Base-by-base conservation (phyloP, 2,113 vertebrate species). In the Chloropsis hardwickii region DNA sequence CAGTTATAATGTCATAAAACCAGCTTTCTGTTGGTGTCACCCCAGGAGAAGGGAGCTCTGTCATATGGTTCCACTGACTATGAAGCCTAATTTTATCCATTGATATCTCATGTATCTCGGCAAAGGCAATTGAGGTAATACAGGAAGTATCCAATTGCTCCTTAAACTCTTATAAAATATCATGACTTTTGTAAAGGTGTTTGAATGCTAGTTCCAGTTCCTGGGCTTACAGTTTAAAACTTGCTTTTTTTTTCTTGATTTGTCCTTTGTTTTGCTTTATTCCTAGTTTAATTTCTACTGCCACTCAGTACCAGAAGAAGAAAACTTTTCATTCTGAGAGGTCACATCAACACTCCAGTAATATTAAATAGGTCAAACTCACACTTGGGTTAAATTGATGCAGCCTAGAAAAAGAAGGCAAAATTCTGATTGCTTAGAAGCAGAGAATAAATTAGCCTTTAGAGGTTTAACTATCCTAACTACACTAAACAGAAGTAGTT, bases 121-220 rank as follows among this genome's bases (percentile, higher is more conserved):
- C 3, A 73, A 80, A 83, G 17, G 22, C 57, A 92, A 40, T 0
- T n/a, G 7, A 27, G 10, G 3, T 17, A 35, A 54, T 24, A 14
- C 0, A 5, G 23, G 9, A 29, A 13, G 5, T 19, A 54, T 54
- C 19, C 40, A 72, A 9, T 3, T 1, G 50, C 6, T 47, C 23
- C 44, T 86, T 28, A 81, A n/a, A 35, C 18, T 91, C 25, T 39
- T 35, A 6, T 24, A 51, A 82, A 79, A 72, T 7, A 48, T 31
- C 12, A 57, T 17, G 14, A 61, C 5, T 73, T 81, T 90, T 61
- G 13, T 42, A 58, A 87, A 74, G 27, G 1, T 29, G 10, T 45
- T 87, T 62, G 9, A 15, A 18, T 54, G 28, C 5, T 61, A 22
- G 6, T 47, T 78, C 6, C 8, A 45, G 2, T 74, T 91, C 6